Evolutionary conservation across 2,888 invertebrate species (phyloP), one percentile per base, ranked within the genome.

Genomic region (Sipha maydis): DNA sequence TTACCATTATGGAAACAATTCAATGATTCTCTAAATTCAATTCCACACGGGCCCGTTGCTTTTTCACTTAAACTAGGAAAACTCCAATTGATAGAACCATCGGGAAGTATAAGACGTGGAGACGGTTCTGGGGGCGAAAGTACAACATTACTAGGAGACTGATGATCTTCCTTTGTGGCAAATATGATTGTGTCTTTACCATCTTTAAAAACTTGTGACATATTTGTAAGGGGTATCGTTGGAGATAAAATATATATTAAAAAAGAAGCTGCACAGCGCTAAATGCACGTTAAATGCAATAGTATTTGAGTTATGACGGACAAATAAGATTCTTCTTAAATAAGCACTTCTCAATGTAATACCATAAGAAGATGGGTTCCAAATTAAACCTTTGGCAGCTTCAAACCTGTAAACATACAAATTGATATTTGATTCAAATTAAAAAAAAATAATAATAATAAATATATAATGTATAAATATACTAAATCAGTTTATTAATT

Each of bases 61-160:
- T 98, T 98, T n/a, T 98, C 98, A 21, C 98, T 98, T 67, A 99
- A 93, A 92, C 99, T 99, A 0, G 98, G 98, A 91, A 98, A 99
- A 91, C 96, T 96, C 98, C 98, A 99, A 93, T 99, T 99, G 90
- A 99, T 97, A 90, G 96, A 95, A 9, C 98, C 98, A 92, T 95
- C 96, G 0, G 96, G 93, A 89, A 96, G 93, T 90, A 98, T 95
- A 25, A 98, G 93, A 19, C 98, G 98, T 77, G 96, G 95, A 89
- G 95, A 94, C 1, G 95, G 95, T 91, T 95, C 96, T 0, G 95
- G 94, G 91, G 94, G 94, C 0, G 96, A 95, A 90, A 97, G 92
- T 89, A 92, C 91, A 73, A 96, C 94, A 85, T 93, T 94, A 91
- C 96, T 95, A 0, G 97, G 97, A 56, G 92, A 92, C 3, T 94